A percentile compares a stretch with the other conserved stretches of the same genome.
Evolutionary conservation across 37 sponge, comb jelly and placozoan species (phyloP).

Genomic region (Cladorhizidae sp.): DNA sequence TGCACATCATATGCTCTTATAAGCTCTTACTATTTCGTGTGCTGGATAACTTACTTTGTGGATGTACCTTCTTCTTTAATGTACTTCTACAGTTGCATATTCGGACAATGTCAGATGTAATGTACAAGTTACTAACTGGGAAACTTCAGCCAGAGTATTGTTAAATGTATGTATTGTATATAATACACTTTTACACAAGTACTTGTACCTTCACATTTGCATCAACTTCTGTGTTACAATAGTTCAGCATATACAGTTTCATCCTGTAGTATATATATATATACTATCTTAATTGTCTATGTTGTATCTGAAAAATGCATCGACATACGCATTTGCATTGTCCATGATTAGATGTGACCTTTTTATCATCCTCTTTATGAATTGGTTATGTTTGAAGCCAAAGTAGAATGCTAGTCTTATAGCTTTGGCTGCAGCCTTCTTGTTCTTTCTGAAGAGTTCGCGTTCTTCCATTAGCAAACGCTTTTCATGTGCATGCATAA

Average conservation of each 20-base stretch:
- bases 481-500: no score
- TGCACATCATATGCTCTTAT: no score
- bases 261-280: neutral
- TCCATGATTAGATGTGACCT: neutral
- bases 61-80: no score
- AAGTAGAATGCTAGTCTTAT: neutral
- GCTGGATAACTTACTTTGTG: no score
- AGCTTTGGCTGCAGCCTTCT: neutral
- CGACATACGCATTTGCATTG: neutral
- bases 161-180: slow-evolving; percentile 10
- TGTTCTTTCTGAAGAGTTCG: neutral
- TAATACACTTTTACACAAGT: no score
- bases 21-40: no score
- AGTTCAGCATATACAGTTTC: neutral
- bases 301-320: neutral
- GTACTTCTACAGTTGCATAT: slow-evolving; percentile 88
- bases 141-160: slow-evolving; percentile 75
- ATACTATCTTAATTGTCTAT: no score
- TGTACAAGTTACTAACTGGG: slow-evolving; percentile 92
- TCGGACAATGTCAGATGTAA: slow-evolving; percentile 85
- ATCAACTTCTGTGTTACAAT: neutral
- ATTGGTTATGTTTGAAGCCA: neutral
- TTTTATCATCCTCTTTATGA: neutral
- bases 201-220: no score
- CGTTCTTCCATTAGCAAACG: no score